Evolutionary conservation across 2,113 vertebrate genomes (phyloP), one percentile per base, ranked within the genome.

Genomic region (Pogonocichla stellata): DNA sequence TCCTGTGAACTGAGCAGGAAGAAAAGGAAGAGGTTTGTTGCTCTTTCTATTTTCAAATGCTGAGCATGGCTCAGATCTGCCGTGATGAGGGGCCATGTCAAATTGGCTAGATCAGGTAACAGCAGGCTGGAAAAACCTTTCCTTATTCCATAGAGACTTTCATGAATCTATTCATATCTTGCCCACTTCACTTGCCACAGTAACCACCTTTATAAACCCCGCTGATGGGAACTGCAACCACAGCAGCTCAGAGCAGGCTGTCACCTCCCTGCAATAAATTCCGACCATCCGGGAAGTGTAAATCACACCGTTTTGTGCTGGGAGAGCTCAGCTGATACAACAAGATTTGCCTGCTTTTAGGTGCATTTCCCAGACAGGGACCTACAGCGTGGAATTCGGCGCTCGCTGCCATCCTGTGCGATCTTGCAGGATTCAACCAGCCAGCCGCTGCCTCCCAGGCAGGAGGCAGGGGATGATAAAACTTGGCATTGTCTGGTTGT

Each of bases 21-120:
- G 86, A 89, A 95, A 88, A 95, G 83, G 92, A 97, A 96, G 72
- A 92, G 82, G 80, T 94, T 92, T 96, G 66, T 92, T 96, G 80
- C 48, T 69, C 34, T 78, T 95, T 88, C 90, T 92, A 6, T 86
- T 92, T 96, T 74, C 10, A 14, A 93, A 71, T 70, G 57, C 78
- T 58, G 60, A 80, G 79, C 43, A 3, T 19, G 73, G 64, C 90
- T 93, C 65, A 71, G 75, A 90, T 86, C 56, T 88, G 65, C 72
- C 2, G 0, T 34, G 90, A 80, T 78, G 86, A 95, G 60, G 48
- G 82, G 31, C 88, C 57, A n/a, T 36, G 72, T 95, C 53, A 78
- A 57, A 92, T 75, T 73, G 43, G 25, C 61, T 84, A 36, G 48
- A 88, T 86, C 82, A 86, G 79, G 79, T 83, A 90, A 88, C 93